Evolutionary conservation across 2,888 invertebrate genomes (phyloP), one percentile per base, ranked within the genome.

Genomic region (Phragmatobia fuliginosa): DNA sequence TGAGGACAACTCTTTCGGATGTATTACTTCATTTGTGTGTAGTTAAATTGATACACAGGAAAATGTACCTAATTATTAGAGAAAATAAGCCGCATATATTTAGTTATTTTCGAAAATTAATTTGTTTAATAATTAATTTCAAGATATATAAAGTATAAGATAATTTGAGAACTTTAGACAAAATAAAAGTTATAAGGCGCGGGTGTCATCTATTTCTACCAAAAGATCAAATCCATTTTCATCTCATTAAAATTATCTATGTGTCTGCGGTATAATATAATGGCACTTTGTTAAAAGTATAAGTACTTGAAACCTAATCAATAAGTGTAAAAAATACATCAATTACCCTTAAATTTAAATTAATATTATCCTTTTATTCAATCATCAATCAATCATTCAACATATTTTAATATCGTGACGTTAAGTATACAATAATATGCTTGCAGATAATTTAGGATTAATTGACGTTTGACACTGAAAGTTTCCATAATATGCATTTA

Each of bases 1-100:
- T 62, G 75, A 71, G 80, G 77, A 18, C 77, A 62, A 63, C 70
- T 61, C 67, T 74, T 79, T 80, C 80, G 80, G 82, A 56, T 32
- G 41, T 59, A 58, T 68, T 49, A 65, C 52, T 38, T 25, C 25
- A 49, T 56, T 62, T 41, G 18, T 60, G 36, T 36, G 28, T 21
- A 49, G 31, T 36, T 60, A n/a, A 38, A 45, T 61, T 16, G 52
- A 64, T 62, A 52, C 6, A 25, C 6, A 28, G 16, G 11, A 56
- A 14, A 11, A 28, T 28, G 6, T 52, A 25, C 25, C n/a, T n/a
- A n/a, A n/a, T n/a, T n/a, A n/a, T n/a, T n/a, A n/a, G n/a, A n/a
- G n/a, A n/a, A n/a, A n/a, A n/a, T n/a, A n/a, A n/a, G n/a, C n/a
- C n/a, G n/a, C n/a, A n/a, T n/a, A n/a, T n/a, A n/a, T n/a, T n/a